These are phyloP conservation scores for Ctenosaura bakeri DNA, from an alignment of 2,797 vertebrate species.

Conservation along the genomic window DNA sequence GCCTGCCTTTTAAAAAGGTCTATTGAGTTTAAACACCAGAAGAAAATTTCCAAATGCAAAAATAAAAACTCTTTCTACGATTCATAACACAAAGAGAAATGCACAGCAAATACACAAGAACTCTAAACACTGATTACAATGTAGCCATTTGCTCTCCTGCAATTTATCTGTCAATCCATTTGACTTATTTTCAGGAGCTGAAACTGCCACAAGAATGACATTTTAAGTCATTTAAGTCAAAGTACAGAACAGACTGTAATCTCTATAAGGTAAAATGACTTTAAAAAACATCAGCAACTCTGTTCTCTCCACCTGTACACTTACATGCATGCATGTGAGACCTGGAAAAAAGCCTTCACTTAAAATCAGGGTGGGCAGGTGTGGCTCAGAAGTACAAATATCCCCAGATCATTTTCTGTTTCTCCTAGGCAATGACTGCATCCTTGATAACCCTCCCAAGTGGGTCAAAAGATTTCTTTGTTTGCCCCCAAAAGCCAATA, in stretches of 20 bases:
- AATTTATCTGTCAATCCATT: slow-evolving; percentile 30
- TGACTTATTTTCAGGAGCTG: slow-evolving; percentile 32
- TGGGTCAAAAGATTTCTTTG: no score
- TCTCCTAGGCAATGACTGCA: no score
- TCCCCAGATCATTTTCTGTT: no score
- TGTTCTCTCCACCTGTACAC: not conserved
- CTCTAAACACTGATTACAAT: slow-evolving; percentile 17
- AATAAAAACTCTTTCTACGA: slow-evolving; percentile 4
- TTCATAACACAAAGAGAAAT: slow-evolving; percentile 23
- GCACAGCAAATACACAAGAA: not conserved
- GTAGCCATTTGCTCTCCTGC: slow-evolving; percentile 26
- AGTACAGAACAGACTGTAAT: not conserved
- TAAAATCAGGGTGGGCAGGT: no score
- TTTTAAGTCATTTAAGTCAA: not conserved
- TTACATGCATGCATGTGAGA: not conserved
- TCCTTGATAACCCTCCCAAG: no score
- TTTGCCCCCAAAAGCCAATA: no score
- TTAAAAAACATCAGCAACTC: no score
- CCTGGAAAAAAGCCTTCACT: not conserved
- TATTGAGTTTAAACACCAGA: slow-evolving; percentile 6
- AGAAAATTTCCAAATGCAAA: not conserved
- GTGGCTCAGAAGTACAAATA: no score
- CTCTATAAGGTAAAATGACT: not conserved
- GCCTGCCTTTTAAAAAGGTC: no score
- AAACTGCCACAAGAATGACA: not conserved